These are phyloP conservation scores for Cydia pomonella DNA, from an alignment of 1,140 invertebrate species.

Conservation along the genomic window DNA sequence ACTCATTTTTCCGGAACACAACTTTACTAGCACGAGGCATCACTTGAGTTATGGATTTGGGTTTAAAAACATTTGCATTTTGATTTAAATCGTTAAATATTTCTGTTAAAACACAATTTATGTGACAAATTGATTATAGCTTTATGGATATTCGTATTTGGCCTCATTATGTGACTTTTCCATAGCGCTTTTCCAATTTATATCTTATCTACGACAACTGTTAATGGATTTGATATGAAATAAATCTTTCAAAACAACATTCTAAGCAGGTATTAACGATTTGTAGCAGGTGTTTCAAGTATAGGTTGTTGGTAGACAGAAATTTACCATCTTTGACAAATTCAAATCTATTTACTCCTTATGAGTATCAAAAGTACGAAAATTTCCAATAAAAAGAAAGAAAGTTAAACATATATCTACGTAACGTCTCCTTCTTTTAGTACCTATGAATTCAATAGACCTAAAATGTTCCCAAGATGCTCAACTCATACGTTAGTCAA, in stretches of 20 bases:
- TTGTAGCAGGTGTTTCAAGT: not conserved
- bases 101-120: slow-evolving; percentile 10
- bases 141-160: slow-evolving; percentile 20
- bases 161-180: not conserved
- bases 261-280: not conserved
- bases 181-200: not conserved
- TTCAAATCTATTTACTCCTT: too few species aligned
- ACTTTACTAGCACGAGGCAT: not conserved
- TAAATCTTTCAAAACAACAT: not conserved
- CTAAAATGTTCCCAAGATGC: too few species aligned
- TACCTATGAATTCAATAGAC: too few species aligned
- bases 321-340: too few species aligned
- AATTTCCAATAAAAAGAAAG: too few species aligned
- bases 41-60: slow-evolving; percentile 23
- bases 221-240: not conserved
- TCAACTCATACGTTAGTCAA: too few species aligned
- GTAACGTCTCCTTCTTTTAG: too few species aligned
- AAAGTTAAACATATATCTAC: too few species aligned
- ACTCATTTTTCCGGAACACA: slow-evolving; percentile 29
- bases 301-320: not conserved
- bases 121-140: slow-evolving; percentile 26
- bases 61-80: slow-evolving; percentile 17
- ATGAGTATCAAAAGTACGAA: too few species aligned
- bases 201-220: not conserved
- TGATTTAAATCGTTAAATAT: slow-evolving; percentile 26